phyloP scores from a whole-genome alignment of 2,113 vertebrate genomes.

The Channa maculata region DNA sequence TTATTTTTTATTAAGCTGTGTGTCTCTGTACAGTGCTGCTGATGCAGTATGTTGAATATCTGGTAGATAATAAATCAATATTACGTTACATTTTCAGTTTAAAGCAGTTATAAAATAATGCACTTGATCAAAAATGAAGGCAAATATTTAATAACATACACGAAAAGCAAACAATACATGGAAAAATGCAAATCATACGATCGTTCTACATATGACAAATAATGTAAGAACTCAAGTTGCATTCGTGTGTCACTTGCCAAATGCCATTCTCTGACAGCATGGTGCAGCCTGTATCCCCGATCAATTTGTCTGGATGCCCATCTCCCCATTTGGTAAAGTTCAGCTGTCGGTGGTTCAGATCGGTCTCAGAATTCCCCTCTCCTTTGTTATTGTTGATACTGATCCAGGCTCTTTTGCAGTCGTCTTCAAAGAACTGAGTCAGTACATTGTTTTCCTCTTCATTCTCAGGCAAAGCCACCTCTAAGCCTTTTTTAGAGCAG shows the following conservation, averaged over 20 bases:
- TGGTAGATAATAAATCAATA: no score
- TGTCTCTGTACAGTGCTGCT: no score
- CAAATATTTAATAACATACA: no score
- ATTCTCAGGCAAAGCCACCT: conserved; percentile 44
- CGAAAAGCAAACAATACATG: no score
- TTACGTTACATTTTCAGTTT: no score
- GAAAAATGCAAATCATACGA: no score
- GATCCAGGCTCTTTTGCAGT: conserved; percentile 26
- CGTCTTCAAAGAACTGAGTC: conserved; percentile 4
- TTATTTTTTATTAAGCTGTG: no score
- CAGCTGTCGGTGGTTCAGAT: conserved; percentile 33
- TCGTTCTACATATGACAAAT: no score
- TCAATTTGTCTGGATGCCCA: conserved; percentile 40
- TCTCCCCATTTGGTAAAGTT: conserved; percentile 46
- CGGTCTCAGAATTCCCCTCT: conserved; percentile 21
- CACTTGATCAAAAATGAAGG: no score
- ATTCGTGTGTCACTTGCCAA: neutral
- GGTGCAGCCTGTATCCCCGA: conserved; percentile 46
- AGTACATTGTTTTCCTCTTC: conserved; percentile 34
- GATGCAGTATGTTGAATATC: no score
- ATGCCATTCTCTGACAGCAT: conserved; percentile 14
- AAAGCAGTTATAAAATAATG: no score
- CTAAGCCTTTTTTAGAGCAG: conserved; percentile 37
- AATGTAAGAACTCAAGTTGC: no score
- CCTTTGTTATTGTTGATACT: conserved; percentile 21